Evolutionary conservation across 2,797 vertebrate species (phyloP), one percentile per base, ranked within the genome.

Genomic region (Pipistrellus pipistrellus): DNA sequence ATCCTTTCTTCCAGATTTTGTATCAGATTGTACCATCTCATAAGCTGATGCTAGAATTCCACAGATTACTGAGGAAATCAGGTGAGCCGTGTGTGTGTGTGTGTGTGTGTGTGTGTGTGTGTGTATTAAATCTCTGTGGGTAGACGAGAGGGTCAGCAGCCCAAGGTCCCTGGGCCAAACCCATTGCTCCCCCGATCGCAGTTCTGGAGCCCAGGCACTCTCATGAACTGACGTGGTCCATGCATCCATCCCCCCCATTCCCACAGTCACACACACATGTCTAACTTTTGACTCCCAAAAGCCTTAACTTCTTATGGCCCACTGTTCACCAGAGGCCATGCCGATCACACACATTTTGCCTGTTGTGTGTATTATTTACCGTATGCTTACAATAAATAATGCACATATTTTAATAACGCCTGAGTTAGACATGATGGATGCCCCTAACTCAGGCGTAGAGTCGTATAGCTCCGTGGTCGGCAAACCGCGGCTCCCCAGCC

Each of bases 11-110:
- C n/a, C 97, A 99, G 99, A 96, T 97, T 38, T 98, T 99, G 91
- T 97, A 98, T 75, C 66, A 96, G 3, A 97, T 98, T 87, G 99
- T 99, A 81, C 99, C 99, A 38, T 99, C 99, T 97, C 99, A 99
- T 86, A 98, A 99, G 93, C 96, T 99, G 93, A 99, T 99, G 99
- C 97, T 99, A 97, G 99, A 99, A 82, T 99, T 99, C 95, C 98
- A 98, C 86, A 93, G 41, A 8, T 97, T 98, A 95, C 98, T 99
- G 94, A 97, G 95, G 89, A 98, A 98, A 94, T 98, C 98, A 96
- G 98, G 98, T 98, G 97, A 97, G 97, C 94, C 21, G 88, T 95
- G 88, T 44, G 73, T 91, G 38, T 41, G 38, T 41, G 6, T 41
- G 38, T 41, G 38, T 41, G 38, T 38, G 38, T 38, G 38, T 38